Base-by-base conservation (phyloP, 2,113 vertebrate species). In the Limnothrissa miodon region DNA sequence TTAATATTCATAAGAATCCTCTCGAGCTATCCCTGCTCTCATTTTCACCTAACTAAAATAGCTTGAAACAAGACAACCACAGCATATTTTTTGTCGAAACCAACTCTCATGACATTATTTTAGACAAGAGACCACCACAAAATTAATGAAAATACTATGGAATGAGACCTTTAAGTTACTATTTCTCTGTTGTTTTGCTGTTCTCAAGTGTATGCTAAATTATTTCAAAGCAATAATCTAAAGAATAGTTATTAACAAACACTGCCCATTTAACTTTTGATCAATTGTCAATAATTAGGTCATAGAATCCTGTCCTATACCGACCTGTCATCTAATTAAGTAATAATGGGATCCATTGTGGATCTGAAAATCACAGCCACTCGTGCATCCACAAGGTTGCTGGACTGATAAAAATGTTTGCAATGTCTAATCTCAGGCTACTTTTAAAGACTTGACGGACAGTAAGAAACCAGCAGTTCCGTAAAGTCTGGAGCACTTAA, bases 141-240 rank as follows among this genome's bases (percentile, higher is more conserved):
- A 82, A 59, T 92, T 89, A 91, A 89, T n/a, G n/a, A n/a, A n/a
- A n/a, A n/a, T n/a, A n/a, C n/a, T n/a, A n/a, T n/a, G n/a, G n/a
- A n/a, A n/a, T n/a, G n/a, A n/a, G n/a, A n/a, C n/a, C n/a, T n/a
- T n/a, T n/a, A n/a, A n/a, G n/a, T n/a, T n/a, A n/a, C n/a, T n/a
- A n/a, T n/a, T n/a, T n/a, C n/a, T n/a, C n/a, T n/a, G n/a, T n/a
- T n/a, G n/a, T n/a, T n/a, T 85, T 86, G 83, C 86, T 90, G 89
- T 92, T 92, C 84, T 88, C n/a, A n/a, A n/a, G n/a, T n/a, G n/a
- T 89, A 85, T 87, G 48, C 91, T 90, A 78, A 90, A 81, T 53
- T 83, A 81, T 86, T 80, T 84, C 85, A 51, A 81, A 89, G 87
- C 87, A 89, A 87, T 86, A 84, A 78, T 29, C n/a, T 33, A 39